Percentiles rank a stretch among this genome's conserved stretches.
These are phyloP conservation scores for Urocyon cinereoargenteus DNA, from an alignment of 2,797 vertebrate genomes.

Conservation along the genomic window DNA sequence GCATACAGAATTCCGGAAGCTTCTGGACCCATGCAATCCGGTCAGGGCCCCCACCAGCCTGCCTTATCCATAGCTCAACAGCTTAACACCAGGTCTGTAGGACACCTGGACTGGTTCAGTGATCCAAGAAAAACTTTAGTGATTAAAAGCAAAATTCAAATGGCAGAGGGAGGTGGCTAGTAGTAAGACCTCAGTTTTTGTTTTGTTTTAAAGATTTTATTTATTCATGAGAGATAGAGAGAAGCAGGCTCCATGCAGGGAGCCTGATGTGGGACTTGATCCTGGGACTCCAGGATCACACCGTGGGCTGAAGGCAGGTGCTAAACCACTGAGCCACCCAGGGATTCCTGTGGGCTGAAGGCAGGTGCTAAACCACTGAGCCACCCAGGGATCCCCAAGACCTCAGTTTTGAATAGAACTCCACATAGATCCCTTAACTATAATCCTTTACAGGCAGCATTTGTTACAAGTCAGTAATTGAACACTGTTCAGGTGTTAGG, in stretches of 20 bases:
- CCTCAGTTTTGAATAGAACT: constrained; percentile 47
- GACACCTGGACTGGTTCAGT: neutral
- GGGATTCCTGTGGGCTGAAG: no score
- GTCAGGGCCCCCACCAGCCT: neutral
- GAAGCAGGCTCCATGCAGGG: no score
- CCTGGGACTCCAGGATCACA: no score
- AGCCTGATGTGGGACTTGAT: no score
- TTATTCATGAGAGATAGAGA: no score
- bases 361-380: no score
- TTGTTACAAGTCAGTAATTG: constrained; percentile 11
- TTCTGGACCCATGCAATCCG: neutral
- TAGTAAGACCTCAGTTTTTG: neutral
- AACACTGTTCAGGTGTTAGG: constrained; percentile 4
- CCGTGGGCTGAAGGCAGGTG: no score
- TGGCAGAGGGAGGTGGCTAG: neutral
- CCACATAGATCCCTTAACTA: neutral
- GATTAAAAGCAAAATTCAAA: constrained; percentile 46
- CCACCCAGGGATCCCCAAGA: neutral
- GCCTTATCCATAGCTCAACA: neutral
- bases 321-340: no score
- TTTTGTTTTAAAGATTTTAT: no score
- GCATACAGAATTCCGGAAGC: neutral
- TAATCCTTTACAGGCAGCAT: neutral
- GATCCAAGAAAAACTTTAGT: neutral
- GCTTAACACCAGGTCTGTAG: neutral